phyloP scores from a whole-genome alignment of 1,140 invertebrate species.

The Hypothenemus hampei region DNA sequence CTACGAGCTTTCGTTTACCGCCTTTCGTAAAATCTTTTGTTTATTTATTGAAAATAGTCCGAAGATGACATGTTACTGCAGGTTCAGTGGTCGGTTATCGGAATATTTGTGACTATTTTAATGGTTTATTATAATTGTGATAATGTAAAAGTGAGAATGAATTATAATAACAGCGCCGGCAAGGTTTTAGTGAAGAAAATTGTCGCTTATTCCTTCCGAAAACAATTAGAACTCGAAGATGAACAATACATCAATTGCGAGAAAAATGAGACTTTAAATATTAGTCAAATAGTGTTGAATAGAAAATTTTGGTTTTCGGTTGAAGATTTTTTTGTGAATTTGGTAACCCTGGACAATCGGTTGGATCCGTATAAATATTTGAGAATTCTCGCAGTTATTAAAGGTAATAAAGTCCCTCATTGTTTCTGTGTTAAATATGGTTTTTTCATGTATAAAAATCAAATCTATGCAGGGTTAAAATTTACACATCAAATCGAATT shows the following conservation, averaged over 20 bases:
- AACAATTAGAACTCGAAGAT: constrained; percentile 33
- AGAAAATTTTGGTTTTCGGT: constrained; percentile 27
- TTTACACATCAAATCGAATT: too few species aligned
- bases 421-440: too few species aligned
- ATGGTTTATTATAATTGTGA: constrained; percentile 3
- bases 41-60: constrained; percentile 1
- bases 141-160: background rate
- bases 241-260: constrained; percentile 18
- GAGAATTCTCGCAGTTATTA: constrained; percentile 28
- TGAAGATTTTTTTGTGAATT: constrained; percentile 26
- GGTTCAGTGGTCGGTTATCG: constrained; percentile 9
- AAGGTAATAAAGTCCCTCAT: too few species aligned
- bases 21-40: background rate
- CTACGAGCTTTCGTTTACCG: constrained; percentile 5
- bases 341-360: constrained; percentile 29
- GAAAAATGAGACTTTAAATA: background rate
- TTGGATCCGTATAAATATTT: constrained; percentile 32
- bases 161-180: background rate
- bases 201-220: constrained; percentile 31
- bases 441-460: too few species aligned
- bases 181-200: constrained; percentile 27
- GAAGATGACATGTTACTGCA: constrained; percentile 14
- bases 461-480: too few species aligned
- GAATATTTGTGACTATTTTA: constrained; percentile 2
- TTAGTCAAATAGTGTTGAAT: background rate